Percentiles rank a stretch among this genome's conserved stretches.
Conservation (phyloP, 2,888 invertebrate species). For the Lycaena phlaeas region DNA sequence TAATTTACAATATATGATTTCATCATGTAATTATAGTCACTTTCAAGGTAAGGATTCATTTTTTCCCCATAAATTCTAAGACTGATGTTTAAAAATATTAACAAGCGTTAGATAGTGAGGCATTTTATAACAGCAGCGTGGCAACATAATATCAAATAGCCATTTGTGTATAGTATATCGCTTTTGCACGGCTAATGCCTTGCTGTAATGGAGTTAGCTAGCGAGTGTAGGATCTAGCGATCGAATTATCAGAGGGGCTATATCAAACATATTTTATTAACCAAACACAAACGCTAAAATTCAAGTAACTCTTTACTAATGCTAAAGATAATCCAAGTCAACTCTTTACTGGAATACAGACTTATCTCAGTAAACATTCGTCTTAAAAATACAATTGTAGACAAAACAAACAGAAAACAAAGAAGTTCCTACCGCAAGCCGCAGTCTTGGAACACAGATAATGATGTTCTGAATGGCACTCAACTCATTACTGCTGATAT, state of each 20-base stretch:
- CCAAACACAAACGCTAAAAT: too few species aligned
- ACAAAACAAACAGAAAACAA: constrained; percentile 18
- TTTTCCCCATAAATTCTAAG: too few species aligned
- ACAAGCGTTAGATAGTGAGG: too few species aligned
- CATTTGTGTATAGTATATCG: not conserved
- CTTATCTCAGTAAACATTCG: constrained; percentile 1
- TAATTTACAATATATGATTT: too few species aligned
- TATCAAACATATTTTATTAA: constrained; percentile 9
- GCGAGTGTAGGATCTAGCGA: constrained; percentile 16
- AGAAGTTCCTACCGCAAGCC: constrained; percentile 21
- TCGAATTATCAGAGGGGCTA: constrained; percentile 16
- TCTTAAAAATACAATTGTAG: constrained; percentile 8
- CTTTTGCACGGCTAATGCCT: not conserved
- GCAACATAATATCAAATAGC: too few species aligned
- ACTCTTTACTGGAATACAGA: too few species aligned
- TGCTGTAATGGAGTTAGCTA: constrained; percentile 16
- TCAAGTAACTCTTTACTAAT: not conserved
- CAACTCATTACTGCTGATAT: constrained; percentile 64
- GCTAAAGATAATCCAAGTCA: not conserved
- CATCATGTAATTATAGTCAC: too few species aligned
- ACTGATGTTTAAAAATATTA: too few species aligned
- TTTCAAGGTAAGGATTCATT: too few species aligned
- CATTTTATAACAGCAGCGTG: too few species aligned
- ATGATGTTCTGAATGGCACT: constrained; percentile 64
- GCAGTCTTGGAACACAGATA: constrained; percentile 43